phyloP scores from a whole-genome alignment of 2,113 vertebrate genomes.

The Zootoca vivipara region DNA sequence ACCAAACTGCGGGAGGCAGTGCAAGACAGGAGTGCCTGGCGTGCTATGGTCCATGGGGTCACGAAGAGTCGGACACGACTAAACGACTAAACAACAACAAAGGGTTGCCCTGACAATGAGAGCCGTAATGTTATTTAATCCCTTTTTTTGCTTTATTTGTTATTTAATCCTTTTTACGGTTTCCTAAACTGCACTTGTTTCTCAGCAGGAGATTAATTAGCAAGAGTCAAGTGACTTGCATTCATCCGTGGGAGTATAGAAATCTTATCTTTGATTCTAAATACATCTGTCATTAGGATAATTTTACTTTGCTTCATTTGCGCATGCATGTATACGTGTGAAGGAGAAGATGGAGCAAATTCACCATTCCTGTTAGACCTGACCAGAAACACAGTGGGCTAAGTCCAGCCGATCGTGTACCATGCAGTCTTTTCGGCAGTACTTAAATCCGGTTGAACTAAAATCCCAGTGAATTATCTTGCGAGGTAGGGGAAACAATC shows the following conservation, averaged over 20 bases:
- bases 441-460: neutral
- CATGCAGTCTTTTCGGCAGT: rapidly evolving
- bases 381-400: neutral
- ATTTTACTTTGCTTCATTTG: neutral
- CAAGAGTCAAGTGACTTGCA: constrained; percentile 62
- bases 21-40: no score
- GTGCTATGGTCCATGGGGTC: no score
- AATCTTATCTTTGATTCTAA: constrained; percentile 54
- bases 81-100: no score
- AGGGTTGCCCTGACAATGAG: constrained; percentile 1
- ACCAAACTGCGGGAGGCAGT: no score
- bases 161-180: constrained; percentile 61
- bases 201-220: constrained; percentile 59
- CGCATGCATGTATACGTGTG: no score
- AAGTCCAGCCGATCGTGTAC: neutral
- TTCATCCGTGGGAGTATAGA: constrained; percentile 51
- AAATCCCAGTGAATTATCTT: neutral
- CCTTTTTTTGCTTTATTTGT: neutral
- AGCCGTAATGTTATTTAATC: constrained; percentile 32
- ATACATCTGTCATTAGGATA: neutral
- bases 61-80: no score
- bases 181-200: constrained; percentile 49
- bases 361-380: neutral
- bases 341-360: no score
- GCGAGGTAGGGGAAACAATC: rapidly evolving